Evolutionary conservation across 2,888 invertebrate genomes (phyloP).

Genomic region (Boloria selene): DNA sequence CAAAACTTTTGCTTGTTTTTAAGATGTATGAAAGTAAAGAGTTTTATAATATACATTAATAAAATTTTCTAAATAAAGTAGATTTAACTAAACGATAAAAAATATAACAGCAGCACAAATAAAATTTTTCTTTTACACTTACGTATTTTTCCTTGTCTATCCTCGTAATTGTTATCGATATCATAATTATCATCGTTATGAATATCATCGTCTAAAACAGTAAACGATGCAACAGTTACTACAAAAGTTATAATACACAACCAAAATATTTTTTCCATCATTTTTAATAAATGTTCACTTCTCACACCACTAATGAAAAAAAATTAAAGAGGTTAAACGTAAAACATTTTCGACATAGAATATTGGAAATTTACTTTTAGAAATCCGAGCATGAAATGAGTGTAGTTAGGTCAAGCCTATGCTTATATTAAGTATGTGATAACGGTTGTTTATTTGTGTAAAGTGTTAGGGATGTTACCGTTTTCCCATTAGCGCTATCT

Average conservation of each 20-base stretch:
- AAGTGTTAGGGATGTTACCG: constrained; percentile 70
- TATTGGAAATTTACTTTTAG: constrained; percentile 10
- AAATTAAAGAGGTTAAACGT: constrained; percentile 23
- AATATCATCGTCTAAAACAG: constrained; percentile 48
- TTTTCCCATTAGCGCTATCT: constrained; percentile 63
- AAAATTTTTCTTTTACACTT: constrained; percentile 43
- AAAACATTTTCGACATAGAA: constrained; percentile 20
- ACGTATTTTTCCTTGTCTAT: constrained; percentile 66
- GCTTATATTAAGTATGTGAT: constrained; percentile 68
- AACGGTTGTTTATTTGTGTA: constrained; percentile 72
- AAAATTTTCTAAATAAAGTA: too few relatives aligned
- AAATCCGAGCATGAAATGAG: constrained; percentile 55
- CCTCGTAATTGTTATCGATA: constrained; percentile 45
- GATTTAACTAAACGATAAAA: too few relatives aligned
- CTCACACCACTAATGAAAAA: constrained; percentile 15
- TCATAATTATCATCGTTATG: constrained; percentile 45
- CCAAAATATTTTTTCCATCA: constrained; percentile 55
- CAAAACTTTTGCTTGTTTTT: too few relatives aligned
- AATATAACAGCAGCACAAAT: neutral
- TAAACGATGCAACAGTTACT: constrained; percentile 53
- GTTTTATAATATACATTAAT: too few relatives aligned
- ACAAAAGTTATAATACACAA: constrained; percentile 49
- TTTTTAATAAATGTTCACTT: constrained; percentile 43
- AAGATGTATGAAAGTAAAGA: too few relatives aligned
- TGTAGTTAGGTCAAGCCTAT: constrained; percentile 48